Evolutionary conservation across 2,113 vertebrate species (phyloP), one percentile per base, ranked within the genome.

Genomic region (Halcyon malimbica): DNA sequence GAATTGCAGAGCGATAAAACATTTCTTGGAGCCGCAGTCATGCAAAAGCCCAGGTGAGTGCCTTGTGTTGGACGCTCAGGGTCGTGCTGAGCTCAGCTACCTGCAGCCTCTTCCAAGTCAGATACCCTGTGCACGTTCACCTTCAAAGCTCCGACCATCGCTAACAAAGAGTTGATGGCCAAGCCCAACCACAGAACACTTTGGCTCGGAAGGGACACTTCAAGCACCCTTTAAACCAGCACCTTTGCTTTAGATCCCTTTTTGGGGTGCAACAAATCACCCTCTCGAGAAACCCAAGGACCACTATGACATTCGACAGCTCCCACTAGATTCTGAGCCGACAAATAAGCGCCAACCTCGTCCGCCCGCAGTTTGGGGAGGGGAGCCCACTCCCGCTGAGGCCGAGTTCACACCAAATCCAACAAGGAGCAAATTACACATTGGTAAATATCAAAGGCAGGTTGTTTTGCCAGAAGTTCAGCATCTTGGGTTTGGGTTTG

Each of bases 381-480:
- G 31, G 69, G 53, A 94, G 28, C 8, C 44, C 10, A 9, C n/a
- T 9, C 51, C 33, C 0, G 4, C 90, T 79, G 86, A 78, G 9
- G 10, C 64, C 20, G 7, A 83, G 83, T 87, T 97, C 68, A 85
- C 84, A 83, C 57, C 59, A 95, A 96, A 97, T 94, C 95, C 90
- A 4, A 81, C 92, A 85, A 90, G 90, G 85, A 96, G 56, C 70
- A 91, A 97, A 97, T 89, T 79, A 87, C 69, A 70, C 92, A 83
- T 95, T 71, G 92, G 87, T 90, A 97, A 97, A 97, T 97, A 97
- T 94, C 94, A 98, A 95, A 96, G 87, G 77, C 35, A 51, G 70
- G 89, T 93, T 97, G 90, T 96, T 96, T 94, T 63, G 68, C 5
- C 16, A 96, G 89, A 90, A 84, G 78, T 95, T 97, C 95, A 94